These are phyloP conservation scores for Polydrusus pterygomalis DNA, from an alignment of 2,888 invertebrate species.

Conservation along the genomic window DNA sequence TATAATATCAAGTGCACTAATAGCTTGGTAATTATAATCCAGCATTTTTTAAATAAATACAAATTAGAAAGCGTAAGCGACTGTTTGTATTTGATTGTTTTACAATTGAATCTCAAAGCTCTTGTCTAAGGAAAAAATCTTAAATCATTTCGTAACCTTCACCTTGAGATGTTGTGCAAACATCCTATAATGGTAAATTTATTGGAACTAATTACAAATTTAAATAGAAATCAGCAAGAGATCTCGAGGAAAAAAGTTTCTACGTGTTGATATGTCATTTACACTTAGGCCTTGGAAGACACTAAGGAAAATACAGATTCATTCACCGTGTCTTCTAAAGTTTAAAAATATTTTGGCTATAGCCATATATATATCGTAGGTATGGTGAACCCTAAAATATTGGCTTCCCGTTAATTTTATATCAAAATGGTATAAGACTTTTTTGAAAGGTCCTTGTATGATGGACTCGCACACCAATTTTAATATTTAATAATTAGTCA, in stretches of 20 bases:
- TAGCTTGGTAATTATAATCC: too few species aligned
- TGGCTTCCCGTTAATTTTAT: too few species aligned
- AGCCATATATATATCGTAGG: too few species aligned
- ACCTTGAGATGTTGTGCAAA: constrained; percentile 37
- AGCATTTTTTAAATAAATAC: neutral
- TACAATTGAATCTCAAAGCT: neutral
- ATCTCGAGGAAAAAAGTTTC: constrained; percentile 2
- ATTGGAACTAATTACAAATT: constrained; percentile 29
- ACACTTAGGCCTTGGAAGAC: constrained; percentile 5
- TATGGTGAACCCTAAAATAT: too few species aligned
- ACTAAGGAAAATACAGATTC: neutral
- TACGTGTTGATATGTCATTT: neutral
- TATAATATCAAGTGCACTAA: too few species aligned
- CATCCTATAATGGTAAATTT: constrained; percentile 21
- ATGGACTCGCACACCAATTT: too few species aligned
- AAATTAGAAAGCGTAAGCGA: neutral
- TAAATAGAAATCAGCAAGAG: constrained; percentile 32
- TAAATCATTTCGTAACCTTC: constrained; percentile 26
- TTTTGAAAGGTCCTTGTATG: too few species aligned
- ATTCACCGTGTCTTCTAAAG: too few species aligned
- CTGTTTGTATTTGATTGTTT: constrained; percentile 2
- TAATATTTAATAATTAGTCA: too few species aligned
- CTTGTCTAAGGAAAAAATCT: constrained; percentile 2
- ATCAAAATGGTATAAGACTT: too few species aligned
- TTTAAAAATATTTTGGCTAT: too few species aligned